Percentiles rank a stretch among this genome's conserved stretches.
Evolutionary conservation across 2,797 vertebrate species (phyloP).

Genomic region (Glyptemys insculpta): DNA sequence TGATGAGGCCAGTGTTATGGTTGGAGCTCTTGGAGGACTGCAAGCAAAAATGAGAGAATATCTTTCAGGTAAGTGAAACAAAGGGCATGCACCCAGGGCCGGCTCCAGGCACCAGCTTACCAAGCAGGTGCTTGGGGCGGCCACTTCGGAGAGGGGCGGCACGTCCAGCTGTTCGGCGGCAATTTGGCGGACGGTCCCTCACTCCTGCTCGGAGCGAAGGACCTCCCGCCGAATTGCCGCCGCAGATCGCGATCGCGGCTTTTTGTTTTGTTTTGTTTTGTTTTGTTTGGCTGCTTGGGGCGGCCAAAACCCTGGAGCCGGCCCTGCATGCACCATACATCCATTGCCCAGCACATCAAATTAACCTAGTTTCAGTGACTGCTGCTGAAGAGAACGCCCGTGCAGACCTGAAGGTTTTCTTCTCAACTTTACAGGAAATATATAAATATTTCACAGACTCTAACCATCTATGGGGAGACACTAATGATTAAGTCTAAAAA

Average conservation of each 20-base stretch:
- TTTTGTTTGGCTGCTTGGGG: too few relatives aligned
- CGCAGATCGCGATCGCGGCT: too few relatives aligned
- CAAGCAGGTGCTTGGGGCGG: too few relatives aligned
- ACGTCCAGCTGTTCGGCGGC: too few relatives aligned
- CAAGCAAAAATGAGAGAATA: not conserved
- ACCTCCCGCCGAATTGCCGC: too few relatives aligned
- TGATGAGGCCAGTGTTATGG: not conserved
- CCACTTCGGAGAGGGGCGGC: too few relatives aligned
- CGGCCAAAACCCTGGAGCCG: too few relatives aligned
- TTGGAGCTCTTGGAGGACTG: not conserved
- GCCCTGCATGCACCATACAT: not conserved
- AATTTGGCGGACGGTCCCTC: too few relatives aligned
- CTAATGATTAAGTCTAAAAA: not conserved
- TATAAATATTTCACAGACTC: not conserved
- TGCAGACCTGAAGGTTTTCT: not conserved
- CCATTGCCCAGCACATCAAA: not conserved
- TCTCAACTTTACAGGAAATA: not conserved
- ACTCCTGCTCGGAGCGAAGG: too few relatives aligned
- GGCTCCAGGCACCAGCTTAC: too few relatives aligned
- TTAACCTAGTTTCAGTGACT: not conserved
- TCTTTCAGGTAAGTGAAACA: not conserved
- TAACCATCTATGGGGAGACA: not conserved
- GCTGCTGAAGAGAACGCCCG: not conserved
- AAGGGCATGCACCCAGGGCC: not conserved
- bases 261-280: too few relatives aligned